Evolutionary conservation across 1,140 invertebrate genomes (phyloP), one percentile per base, ranked within the genome.

Genomic region (Lysiphlebus fabarum): DNA sequence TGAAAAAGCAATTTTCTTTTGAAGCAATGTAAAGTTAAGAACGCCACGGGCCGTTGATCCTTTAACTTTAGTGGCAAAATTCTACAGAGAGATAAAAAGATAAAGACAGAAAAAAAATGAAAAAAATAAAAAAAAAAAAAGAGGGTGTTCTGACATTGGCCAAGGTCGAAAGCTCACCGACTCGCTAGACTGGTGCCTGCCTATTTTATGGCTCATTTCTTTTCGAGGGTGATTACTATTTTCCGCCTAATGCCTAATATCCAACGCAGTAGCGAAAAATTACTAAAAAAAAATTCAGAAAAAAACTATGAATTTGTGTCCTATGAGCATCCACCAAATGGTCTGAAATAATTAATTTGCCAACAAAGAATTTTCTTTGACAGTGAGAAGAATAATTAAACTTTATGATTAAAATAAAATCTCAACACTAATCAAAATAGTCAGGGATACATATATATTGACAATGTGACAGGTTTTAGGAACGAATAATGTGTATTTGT

Each of bases 371-470:
- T 26, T 26, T 4, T 2, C 2, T n/a, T 4, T 26, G 17, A 26
- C 17, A 26, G 17, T 26, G 17, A 26, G 7, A 40, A 40, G 38
- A 8, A 8, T 8, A 40, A 40, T 11, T 8, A 40, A 40, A 40
- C 7, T 8, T 40, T 4, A 11, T 8, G 10, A 40, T 40, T 40
- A 7, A 40, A 11, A 8, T 40, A 40, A 40, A 8, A 11, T 8
- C 38, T 7, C 40, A 55, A 12, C 42, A 43, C 53, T 33, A 55
- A 55, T 55, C 53, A 41, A 11, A 17, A 41, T 44, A 55, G 34
- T 55, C 55, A 56, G 38, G 26, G 45, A 50, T 41, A 58, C 47
- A 41, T 36, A 58, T 50, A 58, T 49, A 44, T 58, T 40, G 42
- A 51, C 42, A 58, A 33, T 17, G 37, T 51, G 56, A 12, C 36